Base-by-base conservation (phyloP, 2,113 vertebrate species). In the Amazona guildingii region DNA sequence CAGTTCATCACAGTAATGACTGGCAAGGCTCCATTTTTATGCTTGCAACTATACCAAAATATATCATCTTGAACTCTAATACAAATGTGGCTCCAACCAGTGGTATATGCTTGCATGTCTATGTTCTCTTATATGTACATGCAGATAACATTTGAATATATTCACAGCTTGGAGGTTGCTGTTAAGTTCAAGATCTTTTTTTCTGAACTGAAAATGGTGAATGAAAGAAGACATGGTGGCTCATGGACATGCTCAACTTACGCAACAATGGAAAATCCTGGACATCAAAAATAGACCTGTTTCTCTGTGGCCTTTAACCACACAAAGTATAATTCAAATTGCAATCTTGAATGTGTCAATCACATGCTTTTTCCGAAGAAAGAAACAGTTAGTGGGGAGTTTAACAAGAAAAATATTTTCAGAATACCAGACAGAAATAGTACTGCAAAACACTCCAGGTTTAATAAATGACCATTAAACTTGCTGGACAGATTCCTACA, bases 121-220 rank as follows among this genome's bases (percentile, higher is more conserved):
- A 25, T 70, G 14, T 67, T 69, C 33, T 49, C 1, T 2, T 2
- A 6, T 4, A 13, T 0, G 1, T 24, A 10, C 5, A 2, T 27
- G 10, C 29, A 74, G 16, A 48, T 23, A 59, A 8, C 7, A 9
- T 54, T 59, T n/a, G 6, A 75, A 67, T 63, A 75, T 46, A 48
- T 9, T 73, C 44, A 44, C 17, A 83, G 12, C 27, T 74, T 76
- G 28, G 31, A 80, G n/a, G 31, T 49, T 67, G 18, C 10, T 69
- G 8, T 74, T 90, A 73, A 73, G 28, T 70, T 88, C 72, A 94
- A 41, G 46, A 23, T 31, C 4, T 1, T 63, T 84, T 91, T 86
- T 84, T 35, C 41, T 75, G 41, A 33, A 25, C 18, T 49, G 68
- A 91, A 63, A 68, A 63, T 46, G 54, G 17, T 73, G 77, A 7